phyloP scores from a whole-genome alignment of 2,113 vertebrate genomes.

The Petrocephalus zakoni region DNA sequence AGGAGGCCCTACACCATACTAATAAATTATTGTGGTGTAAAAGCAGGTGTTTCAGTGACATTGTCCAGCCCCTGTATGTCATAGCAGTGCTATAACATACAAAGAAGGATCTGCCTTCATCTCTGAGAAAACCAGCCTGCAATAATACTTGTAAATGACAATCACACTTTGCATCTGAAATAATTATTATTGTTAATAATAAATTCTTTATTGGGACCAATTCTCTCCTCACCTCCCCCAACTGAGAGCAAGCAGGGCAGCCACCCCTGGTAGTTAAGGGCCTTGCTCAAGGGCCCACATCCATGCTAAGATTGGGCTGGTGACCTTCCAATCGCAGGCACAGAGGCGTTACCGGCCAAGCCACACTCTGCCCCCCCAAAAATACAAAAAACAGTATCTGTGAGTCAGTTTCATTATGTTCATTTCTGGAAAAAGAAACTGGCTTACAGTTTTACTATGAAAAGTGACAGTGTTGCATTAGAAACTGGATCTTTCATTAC shows the following conservation, averaged over 20 bases:
- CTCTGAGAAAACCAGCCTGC: background rate
- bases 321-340: too few species aligned
- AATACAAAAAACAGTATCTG: background rate
- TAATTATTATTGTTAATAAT: too few species aligned
- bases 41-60: background rate
- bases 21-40: too few species aligned
- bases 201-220: too few species aligned
- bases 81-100: background rate
- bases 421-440: background rate
- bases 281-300: too few species aligned
- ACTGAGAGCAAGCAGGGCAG: too few species aligned
- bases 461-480: background rate
- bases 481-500: background rate
- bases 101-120: background rate
- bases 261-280: too few species aligned
- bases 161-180: background rate
- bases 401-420: background rate
- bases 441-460: background rate
- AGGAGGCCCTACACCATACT: background rate
- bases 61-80: background rate
- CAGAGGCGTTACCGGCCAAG: too few species aligned
- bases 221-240: too few species aligned
- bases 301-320: too few species aligned
- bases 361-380: too few species aligned
- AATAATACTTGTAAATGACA: background rate